Evolutionary conservation across 2,797 vertebrate species (phyloP).

Genomic region (Sebastes cheni): DNA sequence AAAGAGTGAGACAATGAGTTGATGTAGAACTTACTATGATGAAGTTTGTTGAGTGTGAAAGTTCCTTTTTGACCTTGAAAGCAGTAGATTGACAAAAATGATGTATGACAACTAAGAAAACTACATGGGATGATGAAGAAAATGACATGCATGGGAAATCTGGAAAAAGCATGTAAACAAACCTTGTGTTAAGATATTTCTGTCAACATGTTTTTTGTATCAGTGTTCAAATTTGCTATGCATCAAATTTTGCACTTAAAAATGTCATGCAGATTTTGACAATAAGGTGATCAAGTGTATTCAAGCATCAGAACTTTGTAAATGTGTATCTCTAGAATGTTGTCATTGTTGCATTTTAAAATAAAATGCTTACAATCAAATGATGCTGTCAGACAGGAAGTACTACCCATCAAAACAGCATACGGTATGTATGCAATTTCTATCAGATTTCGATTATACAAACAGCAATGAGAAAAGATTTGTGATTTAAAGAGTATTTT

Average conservation of each 20-base stretch:
- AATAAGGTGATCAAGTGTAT: not conserved
- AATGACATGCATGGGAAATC: not conserved
- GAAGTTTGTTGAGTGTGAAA: not conserved
- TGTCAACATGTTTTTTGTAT: not conserved
- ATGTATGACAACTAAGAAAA: not conserved
- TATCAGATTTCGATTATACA: not conserved
- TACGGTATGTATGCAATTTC: not conserved
- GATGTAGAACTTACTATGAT: not conserved
- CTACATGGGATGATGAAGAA: not conserved
- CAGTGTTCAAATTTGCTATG: not conserved
- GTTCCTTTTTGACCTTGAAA: not conserved
- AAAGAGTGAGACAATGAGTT: conserved; percentile 58
- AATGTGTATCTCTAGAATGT: not conserved
- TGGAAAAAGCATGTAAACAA: not conserved
- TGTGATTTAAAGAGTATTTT: not conserved
- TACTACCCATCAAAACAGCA: not conserved
- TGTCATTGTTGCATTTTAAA: conserved; percentile 27
- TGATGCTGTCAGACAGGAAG: not conserved
- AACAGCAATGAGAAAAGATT: not conserved
- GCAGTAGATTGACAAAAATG: not conserved
- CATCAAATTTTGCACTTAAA: not conserved
- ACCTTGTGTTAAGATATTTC: not conserved
- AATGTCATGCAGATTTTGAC: not conserved
- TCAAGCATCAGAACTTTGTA: not conserved
- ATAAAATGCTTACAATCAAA: conserved; percentile 16